Evolutionary conservation across 2,113 vertebrate species (phyloP).

Genomic region (Eonycteris spelaea): DNA sequence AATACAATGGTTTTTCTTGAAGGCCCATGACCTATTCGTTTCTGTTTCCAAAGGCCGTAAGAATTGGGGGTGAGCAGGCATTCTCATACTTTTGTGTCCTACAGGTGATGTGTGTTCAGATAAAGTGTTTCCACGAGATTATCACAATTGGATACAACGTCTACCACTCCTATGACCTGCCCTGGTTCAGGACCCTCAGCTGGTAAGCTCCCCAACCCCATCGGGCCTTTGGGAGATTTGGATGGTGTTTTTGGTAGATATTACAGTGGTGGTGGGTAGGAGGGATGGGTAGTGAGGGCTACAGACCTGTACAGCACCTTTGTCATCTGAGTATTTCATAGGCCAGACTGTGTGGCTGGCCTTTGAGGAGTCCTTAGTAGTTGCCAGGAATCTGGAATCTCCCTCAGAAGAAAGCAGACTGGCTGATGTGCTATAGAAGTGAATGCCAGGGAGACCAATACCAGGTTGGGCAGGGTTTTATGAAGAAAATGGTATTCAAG

Average conservation of each 20-base stretch:
- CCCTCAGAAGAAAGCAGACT: not conserved
- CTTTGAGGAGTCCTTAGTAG: not conserved
- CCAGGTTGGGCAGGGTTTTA: not conserved
- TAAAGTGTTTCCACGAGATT: slow-evolving; percentile 99
- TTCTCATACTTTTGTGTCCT: slow-evolving; percentile 14
- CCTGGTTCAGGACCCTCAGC: slow-evolving; percentile 98
- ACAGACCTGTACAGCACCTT: not conserved
- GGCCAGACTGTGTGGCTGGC: not conserved
- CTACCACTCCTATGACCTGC: slow-evolving; percentile 98
- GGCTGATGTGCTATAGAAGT: not conserved
- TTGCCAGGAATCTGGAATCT: not conserved
- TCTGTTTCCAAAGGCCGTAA: not conserved
- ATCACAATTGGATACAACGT: slow-evolving; percentile 98
- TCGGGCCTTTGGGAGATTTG: not conserved
- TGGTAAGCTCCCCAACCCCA: slow-evolving; percentile 85
- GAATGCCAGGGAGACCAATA: not conserved
- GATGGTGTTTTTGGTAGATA: not conserved
- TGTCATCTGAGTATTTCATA: not conserved
- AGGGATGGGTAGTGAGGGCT: not conserved
- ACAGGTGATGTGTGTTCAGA: slow-evolving; percentile 97
- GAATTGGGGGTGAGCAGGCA: not conserved
- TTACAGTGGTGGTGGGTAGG: not conserved
- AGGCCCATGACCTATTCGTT: not conserved
- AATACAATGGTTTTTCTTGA: not conserved
- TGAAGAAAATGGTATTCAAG: not conserved